Percentiles rank a stretch among this genome's conserved stretches.
Conservation (phyloP, 2,113 vertebrate genomes). For the Hiodon alosoides region DNA sequence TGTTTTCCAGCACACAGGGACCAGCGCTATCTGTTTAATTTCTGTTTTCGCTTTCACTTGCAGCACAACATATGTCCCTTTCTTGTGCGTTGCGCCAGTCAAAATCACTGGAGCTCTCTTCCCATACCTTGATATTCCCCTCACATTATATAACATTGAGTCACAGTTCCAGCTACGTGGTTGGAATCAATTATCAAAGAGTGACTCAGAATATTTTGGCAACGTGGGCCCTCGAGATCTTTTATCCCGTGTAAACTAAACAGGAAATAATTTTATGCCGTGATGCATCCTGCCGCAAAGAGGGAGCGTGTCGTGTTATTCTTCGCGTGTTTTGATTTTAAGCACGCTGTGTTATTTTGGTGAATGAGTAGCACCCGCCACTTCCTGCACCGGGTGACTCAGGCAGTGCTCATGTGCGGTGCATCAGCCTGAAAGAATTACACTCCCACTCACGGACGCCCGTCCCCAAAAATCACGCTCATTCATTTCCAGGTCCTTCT, state of each 20-base stretch:
- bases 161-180: conserved; percentile 52
- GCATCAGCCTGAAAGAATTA: conserved; percentile 41
- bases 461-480: conserved; percentile 44
- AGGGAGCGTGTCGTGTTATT: conserved; percentile 36
- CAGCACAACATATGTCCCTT: too few species aligned
- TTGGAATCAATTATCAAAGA: conserved; percentile 23
- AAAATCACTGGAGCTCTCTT: not conserved
- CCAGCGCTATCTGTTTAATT: too few species aligned
- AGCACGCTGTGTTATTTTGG: conserved; percentile 46
- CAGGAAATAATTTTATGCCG: conserved; percentile 33
- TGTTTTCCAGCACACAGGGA: too few species aligned
- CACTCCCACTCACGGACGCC: conserved; percentile 46
- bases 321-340: conserved; percentile 41
- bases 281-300: conserved; percentile 35
- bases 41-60: too few species aligned
- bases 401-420: conserved; percentile 58
- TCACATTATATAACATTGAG: conserved; percentile 46
- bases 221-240: conserved; percentile 34
- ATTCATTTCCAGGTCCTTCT: conserved; percentile 58
- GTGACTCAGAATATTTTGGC: conserved; percentile 15
- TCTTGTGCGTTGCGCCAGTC: too few species aligned
- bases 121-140: not conserved
- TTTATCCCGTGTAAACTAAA: not conserved
- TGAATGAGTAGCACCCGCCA: conserved; percentile 52
- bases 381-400: conserved; percentile 67